phyloP scores from a whole-genome alignment of 2,113 vertebrate genomes.

The Hylia prasina region DNA sequence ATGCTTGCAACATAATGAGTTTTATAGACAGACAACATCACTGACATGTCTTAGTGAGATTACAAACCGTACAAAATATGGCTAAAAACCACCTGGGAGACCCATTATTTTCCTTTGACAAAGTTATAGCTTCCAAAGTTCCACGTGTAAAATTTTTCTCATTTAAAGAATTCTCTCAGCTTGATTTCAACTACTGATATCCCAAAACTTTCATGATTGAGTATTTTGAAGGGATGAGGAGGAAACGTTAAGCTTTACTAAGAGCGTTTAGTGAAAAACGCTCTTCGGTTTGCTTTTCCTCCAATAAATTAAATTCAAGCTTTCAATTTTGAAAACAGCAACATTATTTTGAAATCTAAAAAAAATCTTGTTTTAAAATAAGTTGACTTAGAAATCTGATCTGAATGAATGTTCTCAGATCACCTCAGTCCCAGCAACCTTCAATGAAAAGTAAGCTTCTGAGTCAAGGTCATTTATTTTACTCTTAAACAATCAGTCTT shows the following conservation, averaged over 20 bases:
- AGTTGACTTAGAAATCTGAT: background rate
- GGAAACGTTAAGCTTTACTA: background rate
- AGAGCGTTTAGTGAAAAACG: background rate
- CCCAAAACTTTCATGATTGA: background rate
- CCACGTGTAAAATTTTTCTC: background rate
- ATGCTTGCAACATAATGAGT: background rate
- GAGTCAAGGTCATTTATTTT: background rate
- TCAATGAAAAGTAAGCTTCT: background rate
- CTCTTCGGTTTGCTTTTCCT: background rate
- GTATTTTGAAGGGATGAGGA: background rate
- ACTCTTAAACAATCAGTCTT: background rate
- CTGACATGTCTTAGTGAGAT: background rate
- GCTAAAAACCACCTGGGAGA: background rate
- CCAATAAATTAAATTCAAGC: background rate
- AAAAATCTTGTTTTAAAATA: background rate
- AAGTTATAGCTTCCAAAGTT: background rate
- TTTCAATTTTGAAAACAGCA: background rate
- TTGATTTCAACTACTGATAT: background rate
- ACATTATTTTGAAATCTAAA: background rate
- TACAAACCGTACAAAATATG: background rate
- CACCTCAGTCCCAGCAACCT: background rate
- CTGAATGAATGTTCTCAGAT: background rate
- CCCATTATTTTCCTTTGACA: background rate
- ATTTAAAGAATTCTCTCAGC: background rate
- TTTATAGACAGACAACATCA: background rate